phyloP scores from a whole-genome alignment of 2,113 vertebrate genomes.

The Myrmophylax atrothorax region DNA sequence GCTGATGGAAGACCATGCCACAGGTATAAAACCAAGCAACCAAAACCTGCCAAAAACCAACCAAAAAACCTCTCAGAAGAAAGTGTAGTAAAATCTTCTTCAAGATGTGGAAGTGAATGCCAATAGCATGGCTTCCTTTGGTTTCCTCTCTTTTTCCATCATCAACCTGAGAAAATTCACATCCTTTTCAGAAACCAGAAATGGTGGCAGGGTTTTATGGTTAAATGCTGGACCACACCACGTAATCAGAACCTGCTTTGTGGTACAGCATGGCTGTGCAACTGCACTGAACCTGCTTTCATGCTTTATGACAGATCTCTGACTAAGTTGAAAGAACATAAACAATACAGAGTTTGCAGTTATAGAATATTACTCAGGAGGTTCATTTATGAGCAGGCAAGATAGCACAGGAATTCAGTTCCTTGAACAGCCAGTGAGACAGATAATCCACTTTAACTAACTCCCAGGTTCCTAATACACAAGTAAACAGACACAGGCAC shows the following conservation, averaged over 20 bases:
- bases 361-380: background rate
- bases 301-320: background rate
- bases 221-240: background rate
- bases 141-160: background rate
- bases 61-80: background rate
- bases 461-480: background rate
- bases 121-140: background rate
- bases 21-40: background rate
- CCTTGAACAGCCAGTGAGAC: background rate
- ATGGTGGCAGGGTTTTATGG: background rate
- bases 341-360: background rate
- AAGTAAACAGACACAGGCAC: background rate
- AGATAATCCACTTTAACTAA: background rate
- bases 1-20: background rate
- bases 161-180: background rate
- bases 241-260: background rate
- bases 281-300: background rate
- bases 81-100: background rate
- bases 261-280: background rate
- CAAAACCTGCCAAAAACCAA: background rate
- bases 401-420: background rate
- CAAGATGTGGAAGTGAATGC: background rate
- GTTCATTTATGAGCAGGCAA: background rate
- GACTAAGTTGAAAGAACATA: background rate
- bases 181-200: background rate